Evolutionary conservation across 2,888 invertebrate species (phyloP), one percentile per base, ranked within the genome.

Genomic region (Yponomeuta sedellus): DNA sequence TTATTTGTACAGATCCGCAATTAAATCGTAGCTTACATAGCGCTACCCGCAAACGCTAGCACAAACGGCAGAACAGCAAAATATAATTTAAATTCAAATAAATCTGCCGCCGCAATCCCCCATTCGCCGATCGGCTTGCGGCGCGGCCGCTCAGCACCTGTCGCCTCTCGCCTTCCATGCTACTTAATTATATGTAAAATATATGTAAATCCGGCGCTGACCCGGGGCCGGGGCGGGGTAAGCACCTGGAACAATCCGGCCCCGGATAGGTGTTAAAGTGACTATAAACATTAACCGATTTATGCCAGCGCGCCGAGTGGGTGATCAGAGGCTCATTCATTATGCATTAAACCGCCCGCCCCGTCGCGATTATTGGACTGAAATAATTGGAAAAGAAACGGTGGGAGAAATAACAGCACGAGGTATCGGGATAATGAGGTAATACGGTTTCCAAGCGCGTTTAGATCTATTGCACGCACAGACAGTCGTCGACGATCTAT

Each of bases 111-210:
- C 44, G 44, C 44, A 52, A 52, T 34, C 44, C 44, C 16, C 3
- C 16, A 52, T 52, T 16, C 16, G 44, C 4, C 44, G 44, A 52
- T 52, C 44, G 44, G 44, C 44, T 52, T 52, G 44, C 44, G 44
- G 44, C 16, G 44, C 16, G 44, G 44, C 16, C 16, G 12, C 59
- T 59, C 59, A 59, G 59, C 59, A 59, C 59, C 59, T 59, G 59
- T 59, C 59, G 59, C 59, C 59, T 20, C 25, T 59, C 59, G 20
- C 19, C 25, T 59, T 59, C 22, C 20, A 59, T 59, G 66, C 65
- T 64, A 65, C 64, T 66, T 70, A 78, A 82, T 80, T 75, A 71
- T 71, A 80, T 80, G 79, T 76, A 81, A 79, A 81, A 72, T 76
- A 72, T 73, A 82, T 81, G 81, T 74, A 79, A 80, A 82, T 80